A percentile compares a stretch with the other conserved stretches of the same genome.
Conservation (phyloP, 2,888 invertebrate genomes). For the Cheiracanthium punctorium region DNA sequence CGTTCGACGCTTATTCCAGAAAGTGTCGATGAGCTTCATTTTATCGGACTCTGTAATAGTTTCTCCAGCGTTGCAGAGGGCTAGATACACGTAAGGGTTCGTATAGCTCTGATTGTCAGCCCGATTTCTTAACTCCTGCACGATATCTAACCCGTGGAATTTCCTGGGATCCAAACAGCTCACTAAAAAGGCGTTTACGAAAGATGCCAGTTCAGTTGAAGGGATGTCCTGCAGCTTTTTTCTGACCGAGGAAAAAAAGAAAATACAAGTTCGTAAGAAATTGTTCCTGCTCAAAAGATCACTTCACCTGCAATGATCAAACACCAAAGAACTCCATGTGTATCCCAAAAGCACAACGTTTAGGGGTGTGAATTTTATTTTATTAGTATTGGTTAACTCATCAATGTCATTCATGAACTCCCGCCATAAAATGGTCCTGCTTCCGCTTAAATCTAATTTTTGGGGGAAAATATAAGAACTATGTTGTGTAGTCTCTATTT, state of each 20-base stretch:
- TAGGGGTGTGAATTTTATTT: too few relatives aligned
- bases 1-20: background rate
- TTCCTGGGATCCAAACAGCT: conserved; percentile 35
- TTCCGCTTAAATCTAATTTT: too few relatives aligned
- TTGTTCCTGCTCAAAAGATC: too few relatives aligned
- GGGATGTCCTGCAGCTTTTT: conserved; percentile 22
- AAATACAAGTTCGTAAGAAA: too few relatives aligned
- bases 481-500: too few relatives aligned
- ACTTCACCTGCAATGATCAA: too few relatives aligned
- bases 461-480: too few relatives aligned
- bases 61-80: conserved; percentile 47
- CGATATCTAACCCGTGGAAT: conserved; percentile 19
- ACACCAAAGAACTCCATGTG: too few relatives aligned
- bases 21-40: background rate
- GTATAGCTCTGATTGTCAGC: background rate
- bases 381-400: too few relatives aligned
- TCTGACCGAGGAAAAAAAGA: conserved; percentile 5
- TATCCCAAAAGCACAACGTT: too few relatives aligned
- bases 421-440: too few relatives aligned
- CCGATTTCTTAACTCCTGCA: conserved; percentile 19
- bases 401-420: too few relatives aligned
- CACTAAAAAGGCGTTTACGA: conserved; percentile 28
- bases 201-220: conserved; percentile 29
- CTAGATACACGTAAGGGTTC: conserved; percentile 16
- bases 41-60: conserved; percentile 18